phyloP scores from a whole-genome alignment of 2,113 vertebrate genomes.

The Rhynchomys soricoides region DNA sequence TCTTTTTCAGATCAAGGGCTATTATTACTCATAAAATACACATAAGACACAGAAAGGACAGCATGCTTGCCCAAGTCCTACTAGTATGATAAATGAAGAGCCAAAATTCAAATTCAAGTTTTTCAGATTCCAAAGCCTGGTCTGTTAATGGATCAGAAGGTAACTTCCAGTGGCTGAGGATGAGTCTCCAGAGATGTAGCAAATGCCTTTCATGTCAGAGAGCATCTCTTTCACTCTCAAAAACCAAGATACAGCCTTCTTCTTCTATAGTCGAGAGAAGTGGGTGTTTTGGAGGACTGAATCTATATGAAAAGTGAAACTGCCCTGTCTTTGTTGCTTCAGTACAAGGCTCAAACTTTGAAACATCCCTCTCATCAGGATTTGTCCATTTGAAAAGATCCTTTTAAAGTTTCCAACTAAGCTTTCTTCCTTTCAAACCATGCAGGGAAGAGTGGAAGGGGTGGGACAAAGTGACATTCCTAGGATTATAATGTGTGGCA shows the following conservation, averaged over 20 bases:
- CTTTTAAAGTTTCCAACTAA: not conserved
- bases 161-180: not conserved
- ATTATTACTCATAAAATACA: fast-evolving
- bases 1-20: not conserved
- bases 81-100: not conserved
- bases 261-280: not conserved
- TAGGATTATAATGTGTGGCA: not conserved
- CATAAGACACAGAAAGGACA: not conserved
- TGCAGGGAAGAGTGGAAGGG: too few species aligned
- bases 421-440: not conserved
- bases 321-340: not conserved
- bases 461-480: not conserved
- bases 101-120: not conserved
- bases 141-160: not conserved
- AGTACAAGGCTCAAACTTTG: not conserved
- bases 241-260: not conserved
- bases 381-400: not conserved
- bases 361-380: fast-evolving
- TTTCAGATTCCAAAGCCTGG: not conserved
- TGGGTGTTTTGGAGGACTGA: not conserved
- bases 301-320: not conserved
- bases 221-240: not conserved
- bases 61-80: not conserved
- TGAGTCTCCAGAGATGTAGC: not conserved
- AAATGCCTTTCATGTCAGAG: not conserved